Conservation (phyloP, 2,888 invertebrate species). For the Dolichomitus sp. region DNA sequence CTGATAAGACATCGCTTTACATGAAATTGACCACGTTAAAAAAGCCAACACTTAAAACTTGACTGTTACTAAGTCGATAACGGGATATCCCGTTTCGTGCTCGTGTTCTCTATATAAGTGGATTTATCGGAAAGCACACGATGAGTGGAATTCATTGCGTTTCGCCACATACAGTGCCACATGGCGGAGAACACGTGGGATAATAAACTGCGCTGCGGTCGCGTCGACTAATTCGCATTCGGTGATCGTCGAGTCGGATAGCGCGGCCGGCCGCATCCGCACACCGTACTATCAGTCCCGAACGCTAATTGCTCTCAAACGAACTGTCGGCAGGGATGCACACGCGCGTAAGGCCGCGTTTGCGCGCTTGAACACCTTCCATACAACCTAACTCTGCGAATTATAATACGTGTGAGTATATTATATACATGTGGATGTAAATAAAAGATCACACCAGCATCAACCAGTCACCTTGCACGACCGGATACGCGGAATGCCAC, state of each 20-base stretch:
- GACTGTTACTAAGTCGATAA: background rate
- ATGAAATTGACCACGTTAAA: too few species aligned
- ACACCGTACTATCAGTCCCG: slow-evolving; percentile 72
- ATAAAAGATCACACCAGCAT: slow-evolving; percentile 8
- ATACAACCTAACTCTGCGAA: slow-evolving; percentile 11
- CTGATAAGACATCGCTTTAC: too few species aligned
- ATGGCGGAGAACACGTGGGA: slow-evolving; percentile 40
- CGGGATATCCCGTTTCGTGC: background rate
- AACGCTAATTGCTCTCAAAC: slow-evolving; percentile 84
- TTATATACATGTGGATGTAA: background rate
- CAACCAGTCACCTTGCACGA: slow-evolving; percentile 34
- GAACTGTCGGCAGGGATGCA: slow-evolving; percentile 83
- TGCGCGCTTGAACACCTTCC: slow-evolving; percentile 58
- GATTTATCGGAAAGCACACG: slow-evolving; percentile 51
- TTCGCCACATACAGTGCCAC: slow-evolving; percentile 37
- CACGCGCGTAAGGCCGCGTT: slow-evolving; percentile 65
- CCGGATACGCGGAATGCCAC: slow-evolving; percentile 50
- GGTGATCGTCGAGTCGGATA: slow-evolving; percentile 73
- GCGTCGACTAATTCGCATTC: slow-evolving; percentile 67
- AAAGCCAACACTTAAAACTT: background rate
- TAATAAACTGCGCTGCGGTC: slow-evolving; percentile 46
- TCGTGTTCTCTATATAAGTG: slow-evolving; percentile 10
- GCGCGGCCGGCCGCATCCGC: slow-evolving; percentile 74
- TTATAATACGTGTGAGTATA: slow-evolving; percentile 29
- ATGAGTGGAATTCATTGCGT: slow-evolving; percentile 52